Percentiles rank a stretch among this genome's conserved stretches.
These are phyloP conservation scores for Neolamprologus hecqui DNA, from an alignment of 2,113 vertebrate species.

Conservation along the genomic window DNA sequence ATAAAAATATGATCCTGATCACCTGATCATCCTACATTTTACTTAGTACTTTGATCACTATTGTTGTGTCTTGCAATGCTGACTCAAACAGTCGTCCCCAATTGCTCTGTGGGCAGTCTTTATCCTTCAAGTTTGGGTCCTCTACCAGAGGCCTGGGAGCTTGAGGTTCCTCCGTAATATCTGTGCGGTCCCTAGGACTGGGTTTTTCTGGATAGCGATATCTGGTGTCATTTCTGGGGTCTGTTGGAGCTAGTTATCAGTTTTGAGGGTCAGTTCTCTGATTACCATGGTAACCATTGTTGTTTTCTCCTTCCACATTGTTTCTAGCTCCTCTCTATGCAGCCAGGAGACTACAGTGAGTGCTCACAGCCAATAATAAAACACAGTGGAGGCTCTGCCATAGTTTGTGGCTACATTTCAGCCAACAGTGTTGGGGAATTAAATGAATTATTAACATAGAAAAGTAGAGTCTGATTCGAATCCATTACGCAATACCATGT, in stretches of 20 bases:
- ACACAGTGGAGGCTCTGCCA: background rate
- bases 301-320: rapidly evolving
- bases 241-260: background rate
- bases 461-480: background rate
- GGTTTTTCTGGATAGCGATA: background rate
- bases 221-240: background rate
- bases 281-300: background rate
- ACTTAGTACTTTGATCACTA: background rate
- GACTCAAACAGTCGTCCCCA: background rate
- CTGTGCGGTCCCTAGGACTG: background rate
- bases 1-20: background rate
- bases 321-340: background rate
- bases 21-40: background rate
- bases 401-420: background rate
- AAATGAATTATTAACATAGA: background rate
- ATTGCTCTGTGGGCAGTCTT: background rate
- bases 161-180: background rate
- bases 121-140: background rate
- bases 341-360: background rate
- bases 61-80: background rate
- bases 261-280: background rate
- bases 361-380: background rate
- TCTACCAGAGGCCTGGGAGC: background rate
- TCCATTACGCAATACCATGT: background rate
- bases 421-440: background rate